Percentiles rank a stretch among this genome's conserved stretches.
These are phyloP conservation scores for Arctopsyche grandis DNA, from an alignment of 1,140 invertebrate genomes.

Conservation along the genomic window DNA sequence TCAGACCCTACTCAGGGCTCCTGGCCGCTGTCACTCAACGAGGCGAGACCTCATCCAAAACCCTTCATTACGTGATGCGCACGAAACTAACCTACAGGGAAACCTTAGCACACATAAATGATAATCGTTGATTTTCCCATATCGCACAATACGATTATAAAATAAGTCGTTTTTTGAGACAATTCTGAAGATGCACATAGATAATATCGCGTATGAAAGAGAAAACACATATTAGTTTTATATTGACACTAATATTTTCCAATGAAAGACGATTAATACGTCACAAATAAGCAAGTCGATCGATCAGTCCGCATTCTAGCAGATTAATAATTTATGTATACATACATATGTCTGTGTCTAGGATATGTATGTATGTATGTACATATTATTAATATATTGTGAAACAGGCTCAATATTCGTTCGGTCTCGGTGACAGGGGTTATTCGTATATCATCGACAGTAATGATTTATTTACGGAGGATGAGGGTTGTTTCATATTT, in stretches of 20 bases:
- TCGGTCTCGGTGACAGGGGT: neutral
- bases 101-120: no score
- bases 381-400: neutral
- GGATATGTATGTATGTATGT: neutral
- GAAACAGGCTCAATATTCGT: conserved; percentile 2
- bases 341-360: neutral
- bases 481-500: neutral
- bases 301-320: neutral
- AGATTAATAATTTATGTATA: neutral
- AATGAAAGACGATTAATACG: neutral
- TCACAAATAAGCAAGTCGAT: neutral
- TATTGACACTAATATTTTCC: neutral
- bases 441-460: conserved; percentile 15
- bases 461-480: conserved; percentile 9
- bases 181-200: no score
- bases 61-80: neutral
- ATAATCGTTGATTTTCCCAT: no score
- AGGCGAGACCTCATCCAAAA: neutral
- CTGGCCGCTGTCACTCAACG: conserved; percentile 8
- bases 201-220: no score
- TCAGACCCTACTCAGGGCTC: neutral
- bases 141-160: no score
- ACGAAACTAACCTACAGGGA: no score
- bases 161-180: neutral
- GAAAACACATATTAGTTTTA: no score